Percentiles rank a stretch among this genome's conserved stretches.
Evolutionary conservation across 2,888 invertebrate genomes (phyloP).

Genomic region (Eristalinus sepulchralis): DNA sequence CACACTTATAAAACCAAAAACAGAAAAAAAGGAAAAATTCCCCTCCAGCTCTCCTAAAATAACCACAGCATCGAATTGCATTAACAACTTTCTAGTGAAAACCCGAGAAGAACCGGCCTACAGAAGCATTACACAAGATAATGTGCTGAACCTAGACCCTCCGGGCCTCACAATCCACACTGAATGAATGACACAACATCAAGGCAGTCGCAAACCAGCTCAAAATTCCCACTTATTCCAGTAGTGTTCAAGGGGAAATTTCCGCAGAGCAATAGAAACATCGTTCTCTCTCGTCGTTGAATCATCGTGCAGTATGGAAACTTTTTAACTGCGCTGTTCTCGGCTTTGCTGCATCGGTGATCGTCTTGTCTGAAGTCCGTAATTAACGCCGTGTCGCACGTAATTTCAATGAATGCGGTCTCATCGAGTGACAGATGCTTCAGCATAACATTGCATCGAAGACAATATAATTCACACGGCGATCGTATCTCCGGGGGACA

Average conservation of each 20-base stretch:
- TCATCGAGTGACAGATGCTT: background rate
- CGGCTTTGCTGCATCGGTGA: background rate
- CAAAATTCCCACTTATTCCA: background rate
- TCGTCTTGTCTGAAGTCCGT: background rate
- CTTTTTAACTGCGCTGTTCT: background rate
- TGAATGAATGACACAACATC: background rate
- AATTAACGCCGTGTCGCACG: background rate
- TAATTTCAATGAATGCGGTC: background rate
- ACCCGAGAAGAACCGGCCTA: too few relatives aligned
- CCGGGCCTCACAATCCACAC: background rate
- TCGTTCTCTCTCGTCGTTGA: background rate
- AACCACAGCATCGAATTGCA: too few relatives aligned
- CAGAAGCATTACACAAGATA: background rate
- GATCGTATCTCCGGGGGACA: background rate
- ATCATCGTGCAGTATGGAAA: background rate
- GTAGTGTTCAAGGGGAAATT: background rate
- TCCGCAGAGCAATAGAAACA: background rate
- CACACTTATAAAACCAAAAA: too few relatives aligned
- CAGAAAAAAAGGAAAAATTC: too few relatives aligned
- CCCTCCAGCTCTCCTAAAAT: too few relatives aligned
- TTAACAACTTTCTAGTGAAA: too few relatives aligned
- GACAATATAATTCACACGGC: background rate
- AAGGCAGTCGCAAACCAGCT: background rate
- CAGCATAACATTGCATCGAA: background rate
- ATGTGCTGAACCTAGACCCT: background rate